Evolutionary conservation across 2,888 invertebrate genomes (phyloP).

Genomic region (Mactromeris polynyma): DNA sequence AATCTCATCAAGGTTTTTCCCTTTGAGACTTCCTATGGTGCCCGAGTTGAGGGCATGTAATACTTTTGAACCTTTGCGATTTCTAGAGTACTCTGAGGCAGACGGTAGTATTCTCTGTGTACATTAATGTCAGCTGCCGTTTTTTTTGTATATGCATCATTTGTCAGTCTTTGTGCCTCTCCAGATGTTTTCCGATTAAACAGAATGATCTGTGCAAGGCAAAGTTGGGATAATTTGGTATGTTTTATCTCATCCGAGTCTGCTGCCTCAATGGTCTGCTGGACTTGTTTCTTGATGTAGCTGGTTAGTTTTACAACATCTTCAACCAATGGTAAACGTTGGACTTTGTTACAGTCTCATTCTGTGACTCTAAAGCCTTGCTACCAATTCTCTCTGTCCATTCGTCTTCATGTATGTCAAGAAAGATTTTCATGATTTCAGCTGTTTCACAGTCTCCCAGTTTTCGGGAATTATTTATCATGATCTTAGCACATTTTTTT

Average conservation of each 20-base stretch:
- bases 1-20: no score
- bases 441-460: background rate
- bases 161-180: slow-evolving; percentile 21
- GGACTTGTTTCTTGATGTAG: slow-evolving; percentile 5
- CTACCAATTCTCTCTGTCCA: slow-evolving; percentile 15
- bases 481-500: slow-evolving; percentile 23
- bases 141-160: background rate
- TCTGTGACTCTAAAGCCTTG: slow-evolving; percentile 16
- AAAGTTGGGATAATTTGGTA: background rate
- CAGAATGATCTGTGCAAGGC: no score
- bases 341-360: slow-evolving; percentile 21
- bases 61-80: background rate
- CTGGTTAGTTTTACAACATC: background rate
- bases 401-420: slow-evolving; percentile 9
- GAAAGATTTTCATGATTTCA: background rate
- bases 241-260: background rate
- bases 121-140: slow-evolving; percentile 17
- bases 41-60: no score
- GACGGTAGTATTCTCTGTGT: slow-evolving; percentile 14
- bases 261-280: background rate
- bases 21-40: no score
- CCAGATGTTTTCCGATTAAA: slow-evolving; percentile 13
- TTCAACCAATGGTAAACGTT: slow-evolving; percentile 15
- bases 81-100: slow-evolving; percentile 15
- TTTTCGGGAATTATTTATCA: background rate